Percentiles rank a stretch among this genome's conserved stretches.
These are phyloP conservation scores for Menidia menidia DNA, from an alignment of 2,797 vertebrate species.

Conservation along the genomic window DNA sequence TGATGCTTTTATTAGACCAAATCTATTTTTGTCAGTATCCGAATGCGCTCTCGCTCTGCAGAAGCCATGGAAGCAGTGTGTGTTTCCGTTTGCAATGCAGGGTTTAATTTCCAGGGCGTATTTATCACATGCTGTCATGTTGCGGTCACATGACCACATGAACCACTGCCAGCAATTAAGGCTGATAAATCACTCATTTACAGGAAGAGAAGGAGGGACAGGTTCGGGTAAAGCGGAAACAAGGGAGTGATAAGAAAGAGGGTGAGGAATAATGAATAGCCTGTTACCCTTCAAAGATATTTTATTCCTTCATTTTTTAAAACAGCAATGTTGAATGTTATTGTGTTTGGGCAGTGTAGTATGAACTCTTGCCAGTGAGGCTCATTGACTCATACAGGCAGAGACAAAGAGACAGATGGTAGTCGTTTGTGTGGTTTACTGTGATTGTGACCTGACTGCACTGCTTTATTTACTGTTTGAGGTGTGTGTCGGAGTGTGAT, in stretches of 20 bases:
- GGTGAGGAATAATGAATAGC: slow-evolving; percentile 55
- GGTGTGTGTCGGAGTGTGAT: slow-evolving; percentile 39
- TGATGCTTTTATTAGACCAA: slow-evolving; percentile 50
- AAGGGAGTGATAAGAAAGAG: slow-evolving; percentile 54
- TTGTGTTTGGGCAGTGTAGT: slow-evolving; percentile 66
- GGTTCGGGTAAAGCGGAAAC: slow-evolving; percentile 48
- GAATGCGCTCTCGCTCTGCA: slow-evolving; percentile 33
- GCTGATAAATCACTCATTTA: slow-evolving; percentile 82
- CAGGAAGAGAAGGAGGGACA: slow-evolving; percentile 69
- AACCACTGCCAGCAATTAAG: slow-evolving; percentile 79
- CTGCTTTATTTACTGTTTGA: slow-evolving; percentile 69
- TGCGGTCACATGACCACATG: slow-evolving; percentile 76
- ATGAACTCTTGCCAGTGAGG: slow-evolving; percentile 63
- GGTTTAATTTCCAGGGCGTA: slow-evolving; percentile 74
- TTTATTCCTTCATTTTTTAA: slow-evolving; percentile 50
- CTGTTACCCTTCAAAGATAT: slow-evolving; percentile 48
- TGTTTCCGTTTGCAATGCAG: slow-evolving; percentile 61
- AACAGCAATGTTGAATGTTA: slow-evolving; percentile 39
- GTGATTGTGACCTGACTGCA: slow-evolving; percentile 72
- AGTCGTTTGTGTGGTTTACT: slow-evolving; percentile 70
- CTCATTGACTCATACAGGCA: slow-evolving; percentile 67
- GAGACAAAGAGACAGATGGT: slow-evolving; percentile 73
- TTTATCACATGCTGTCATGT: slow-evolving; percentile 79
- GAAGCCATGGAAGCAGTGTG: slow-evolving; percentile 35
- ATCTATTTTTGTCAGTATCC: slow-evolving; percentile 49